phyloP scores from a whole-genome alignment of 2,797 vertebrate species.

The Hozukius guyotensis region DNA sequence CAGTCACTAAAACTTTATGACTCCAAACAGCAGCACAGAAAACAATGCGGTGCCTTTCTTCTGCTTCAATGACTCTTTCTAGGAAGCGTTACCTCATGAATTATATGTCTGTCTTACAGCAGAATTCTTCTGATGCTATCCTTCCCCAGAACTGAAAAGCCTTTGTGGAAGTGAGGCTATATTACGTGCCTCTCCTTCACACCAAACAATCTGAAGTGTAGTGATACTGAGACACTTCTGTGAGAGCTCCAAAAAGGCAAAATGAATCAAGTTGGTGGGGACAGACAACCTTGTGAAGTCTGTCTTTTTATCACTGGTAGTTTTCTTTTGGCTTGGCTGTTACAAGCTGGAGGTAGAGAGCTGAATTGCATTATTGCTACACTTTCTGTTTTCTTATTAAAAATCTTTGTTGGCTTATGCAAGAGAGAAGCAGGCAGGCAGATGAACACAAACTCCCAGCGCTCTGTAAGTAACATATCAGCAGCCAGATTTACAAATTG shows the following conservation, averaged over 20 bases:
- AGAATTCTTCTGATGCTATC: conserved; percentile 18
- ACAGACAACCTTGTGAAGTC: conserved; percentile 16
- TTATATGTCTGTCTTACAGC: conserved; percentile 11
- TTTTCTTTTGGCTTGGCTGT: not conserved
- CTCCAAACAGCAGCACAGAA: not conserved
- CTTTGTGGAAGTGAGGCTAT: conserved; percentile 9
- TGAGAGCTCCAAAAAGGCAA: conserved; percentile 12
- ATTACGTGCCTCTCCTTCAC: conserved; percentile 21
- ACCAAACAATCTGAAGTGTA: conserved; percentile 13
- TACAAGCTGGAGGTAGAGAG: not conserved
- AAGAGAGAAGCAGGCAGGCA: conserved; percentile 16
- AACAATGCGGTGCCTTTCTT: not conserved
- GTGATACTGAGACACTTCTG: conserved; percentile 7
- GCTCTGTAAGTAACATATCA: conserved; percentile 18
- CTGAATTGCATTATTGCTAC: not conserved
- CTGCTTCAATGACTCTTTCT: not conserved
- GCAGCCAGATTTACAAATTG: conserved; percentile 40
- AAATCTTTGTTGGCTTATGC: not conserved
- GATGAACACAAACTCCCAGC: conserved; percentile 31
- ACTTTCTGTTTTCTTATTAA: conserved; percentile 1
- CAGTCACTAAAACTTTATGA: not conserved
- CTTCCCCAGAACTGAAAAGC: conserved; percentile 18
- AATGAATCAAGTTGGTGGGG: conserved; percentile 16
- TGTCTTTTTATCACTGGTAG: not conserved
- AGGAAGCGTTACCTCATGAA: not conserved